phyloP scores from a whole-genome alignment of 2,888 invertebrate species.

The Uropetala carovei region DNA sequence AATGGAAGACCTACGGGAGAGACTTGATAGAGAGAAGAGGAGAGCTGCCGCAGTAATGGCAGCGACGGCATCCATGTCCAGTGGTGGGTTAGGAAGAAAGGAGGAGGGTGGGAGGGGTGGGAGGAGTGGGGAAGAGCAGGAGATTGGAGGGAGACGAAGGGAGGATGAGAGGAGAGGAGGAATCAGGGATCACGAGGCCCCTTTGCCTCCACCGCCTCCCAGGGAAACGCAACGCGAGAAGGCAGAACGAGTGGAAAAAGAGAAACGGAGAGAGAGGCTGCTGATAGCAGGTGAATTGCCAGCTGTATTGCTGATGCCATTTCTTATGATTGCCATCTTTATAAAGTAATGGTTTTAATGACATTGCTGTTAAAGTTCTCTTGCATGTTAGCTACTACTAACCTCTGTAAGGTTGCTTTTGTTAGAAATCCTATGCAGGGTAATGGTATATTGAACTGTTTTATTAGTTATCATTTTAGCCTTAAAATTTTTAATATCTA shows the following conservation, averaged over 20 bases:
- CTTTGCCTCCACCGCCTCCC: slow-evolving; percentile 67
- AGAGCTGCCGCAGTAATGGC: slow-evolving; percentile 65
- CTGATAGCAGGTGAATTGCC: slow-evolving; percentile 80
- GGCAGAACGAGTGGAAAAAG: slow-evolving; percentile 75
- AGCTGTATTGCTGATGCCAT: neutral
- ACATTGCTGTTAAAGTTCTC: no score
- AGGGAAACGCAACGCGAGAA: slow-evolving; percentile 73
- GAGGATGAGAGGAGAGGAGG: slow-evolving; percentile 69
- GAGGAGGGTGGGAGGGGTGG: slow-evolving; percentile 72
- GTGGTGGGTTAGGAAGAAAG: slow-evolving; percentile 72
- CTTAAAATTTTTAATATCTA: no score
- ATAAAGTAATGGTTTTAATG: no score
- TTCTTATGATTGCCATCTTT: neutral
- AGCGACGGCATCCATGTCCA: slow-evolving; percentile 69
- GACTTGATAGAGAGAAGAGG: slow-evolving; percentile 72
- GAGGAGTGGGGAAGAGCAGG: slow-evolving; percentile 71
- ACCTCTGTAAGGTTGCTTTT: no score
- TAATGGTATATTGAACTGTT: no score
- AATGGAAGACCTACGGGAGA: slow-evolving; percentile 70
- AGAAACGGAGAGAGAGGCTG: slow-evolving; percentile 82
- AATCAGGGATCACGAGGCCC: neutral
- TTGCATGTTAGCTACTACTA: no score
- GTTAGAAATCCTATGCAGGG: no score
- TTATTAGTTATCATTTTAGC: no score
- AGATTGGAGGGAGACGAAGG: slow-evolving; percentile 70